phyloP scores from a whole-genome alignment of 2,888 invertebrate genomes.

The Polyploca ridens region DNA sequence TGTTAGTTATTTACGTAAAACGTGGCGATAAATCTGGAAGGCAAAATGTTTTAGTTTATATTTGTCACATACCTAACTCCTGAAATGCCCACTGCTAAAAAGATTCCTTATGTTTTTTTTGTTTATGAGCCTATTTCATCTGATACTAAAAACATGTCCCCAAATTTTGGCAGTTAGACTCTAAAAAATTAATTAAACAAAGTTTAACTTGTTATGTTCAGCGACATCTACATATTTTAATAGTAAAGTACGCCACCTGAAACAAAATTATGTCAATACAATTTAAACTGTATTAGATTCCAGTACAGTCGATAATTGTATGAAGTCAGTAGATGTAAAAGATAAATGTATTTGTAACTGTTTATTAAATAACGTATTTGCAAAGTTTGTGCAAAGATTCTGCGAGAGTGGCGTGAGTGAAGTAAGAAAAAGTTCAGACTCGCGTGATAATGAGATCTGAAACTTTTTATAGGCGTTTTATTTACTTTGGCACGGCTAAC shows the following conservation, averaged over 20 bases:
- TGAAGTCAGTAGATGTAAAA: background rate
- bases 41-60: background rate
- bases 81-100: too few relatives aligned
- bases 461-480: conserved; percentile 50
- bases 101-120: too few relatives aligned
- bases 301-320: background rate
- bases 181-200: too few relatives aligned
- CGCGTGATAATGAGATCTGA: conserved; percentile 42
- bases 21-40: conserved; percentile 14
- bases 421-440: conserved; percentile 28
- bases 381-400: conserved; percentile 32
- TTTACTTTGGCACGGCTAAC: conserved; percentile 46
- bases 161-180: too few relatives aligned
- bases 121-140: too few relatives aligned
- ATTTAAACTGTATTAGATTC: background rate
- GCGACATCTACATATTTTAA: background rate
- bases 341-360: conserved; percentile 16
- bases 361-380: conserved; percentile 39
- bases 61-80: too few relatives aligned
- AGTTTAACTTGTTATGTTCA: background rate
- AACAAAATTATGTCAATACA: background rate
- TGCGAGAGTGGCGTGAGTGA: conserved; percentile 21
- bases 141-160: too few relatives aligned
- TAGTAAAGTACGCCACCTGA: background rate
- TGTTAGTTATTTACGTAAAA: conserved; percentile 3